These are phyloP conservation scores for Diorhabda carinulata DNA, from an alignment of 1,140 invertebrate genomes.

Conservation along the genomic window DNA sequence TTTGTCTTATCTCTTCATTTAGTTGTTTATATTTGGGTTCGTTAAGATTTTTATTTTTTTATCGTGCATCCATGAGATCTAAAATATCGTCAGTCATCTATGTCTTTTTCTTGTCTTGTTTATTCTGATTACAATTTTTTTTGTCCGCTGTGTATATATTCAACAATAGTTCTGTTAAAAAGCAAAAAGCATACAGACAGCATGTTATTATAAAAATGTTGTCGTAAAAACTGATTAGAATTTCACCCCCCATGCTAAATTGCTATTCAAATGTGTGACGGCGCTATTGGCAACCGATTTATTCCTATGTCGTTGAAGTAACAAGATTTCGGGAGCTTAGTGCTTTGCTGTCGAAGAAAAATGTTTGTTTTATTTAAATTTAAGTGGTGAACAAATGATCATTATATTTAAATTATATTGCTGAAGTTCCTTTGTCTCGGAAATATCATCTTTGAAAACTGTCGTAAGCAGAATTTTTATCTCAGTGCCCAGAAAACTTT, in stretches of 20 bases:
- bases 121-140: too few species aligned
- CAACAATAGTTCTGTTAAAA: constrained; percentile 25
- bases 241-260: constrained; percentile 46
- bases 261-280: constrained; percentile 46
- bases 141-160: constrained; percentile 18
- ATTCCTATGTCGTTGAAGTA: constrained; percentile 44
- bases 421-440: constrained; percentile 22
- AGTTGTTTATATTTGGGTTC: too few species aligned
- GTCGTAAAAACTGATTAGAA: constrained; percentile 47
- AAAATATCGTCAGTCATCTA: too few species aligned
- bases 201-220: constrained; percentile 36
- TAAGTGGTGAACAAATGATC: constrained; percentile 42
- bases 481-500: constrained; percentile 13
- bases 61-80: too few species aligned
- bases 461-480: constrained; percentile 18
- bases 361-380: constrained; percentile 49
- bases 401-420: constrained; percentile 42
- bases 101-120: too few species aligned
- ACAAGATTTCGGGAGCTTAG: constrained; percentile 41
- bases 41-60: too few species aligned
- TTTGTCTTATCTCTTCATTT: too few species aligned
- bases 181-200: constrained; percentile 33
- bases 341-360: constrained; percentile 40
- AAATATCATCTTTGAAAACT: constrained; percentile 13
- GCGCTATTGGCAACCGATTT: constrained; percentile 47